A percentile compares a stretch with the other conserved stretches of the same genome.
Evolutionary conservation across 2,888 invertebrate genomes (phyloP).

Genomic region (Polydrusus pterygomalis): DNA sequence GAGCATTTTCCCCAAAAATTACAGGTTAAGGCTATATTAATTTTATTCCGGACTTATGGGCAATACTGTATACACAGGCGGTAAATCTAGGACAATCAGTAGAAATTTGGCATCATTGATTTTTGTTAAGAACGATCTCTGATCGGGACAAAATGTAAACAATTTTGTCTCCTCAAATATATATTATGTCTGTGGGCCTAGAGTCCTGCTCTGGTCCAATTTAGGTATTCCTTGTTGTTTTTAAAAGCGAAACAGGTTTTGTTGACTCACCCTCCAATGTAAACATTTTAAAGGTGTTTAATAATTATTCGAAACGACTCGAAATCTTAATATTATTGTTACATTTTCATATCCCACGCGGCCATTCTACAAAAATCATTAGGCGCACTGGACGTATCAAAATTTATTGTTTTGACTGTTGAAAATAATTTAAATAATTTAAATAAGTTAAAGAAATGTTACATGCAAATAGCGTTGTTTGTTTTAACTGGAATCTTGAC

Average conservation of each 20-base stretch:
- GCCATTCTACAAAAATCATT: conserved; percentile 4
- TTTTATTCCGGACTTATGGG: no score
- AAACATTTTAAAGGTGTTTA: conserved; percentile 40
- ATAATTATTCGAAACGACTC: conserved; percentile 32
- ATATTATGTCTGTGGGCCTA: no score
- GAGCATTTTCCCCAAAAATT: no score
- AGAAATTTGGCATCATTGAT: no score
- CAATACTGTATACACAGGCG: no score
- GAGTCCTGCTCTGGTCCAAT: neutral
- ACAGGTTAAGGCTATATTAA: no score
- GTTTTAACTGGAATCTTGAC: conserved; percentile 5
- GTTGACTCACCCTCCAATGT: conserved; percentile 41
- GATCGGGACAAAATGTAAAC: no score
- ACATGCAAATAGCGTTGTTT: conserved; percentile 11
- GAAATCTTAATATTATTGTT: conserved; percentile 35
- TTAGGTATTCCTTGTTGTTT: conserved; percentile 11
- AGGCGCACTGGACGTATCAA: neutral
- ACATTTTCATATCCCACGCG: conserved; percentile 40
- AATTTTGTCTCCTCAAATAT: no score
- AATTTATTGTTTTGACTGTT: neutral
- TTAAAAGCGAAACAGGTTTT: conserved; percentile 33
- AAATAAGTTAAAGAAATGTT: neutral
- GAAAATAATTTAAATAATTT: neutral
- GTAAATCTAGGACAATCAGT: no score
- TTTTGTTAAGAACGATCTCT: no score